These are phyloP conservation scores for Aptenodytes patagonicus DNA, from an alignment of 2,113 vertebrate genomes.

Conservation along the genomic window DNA sequence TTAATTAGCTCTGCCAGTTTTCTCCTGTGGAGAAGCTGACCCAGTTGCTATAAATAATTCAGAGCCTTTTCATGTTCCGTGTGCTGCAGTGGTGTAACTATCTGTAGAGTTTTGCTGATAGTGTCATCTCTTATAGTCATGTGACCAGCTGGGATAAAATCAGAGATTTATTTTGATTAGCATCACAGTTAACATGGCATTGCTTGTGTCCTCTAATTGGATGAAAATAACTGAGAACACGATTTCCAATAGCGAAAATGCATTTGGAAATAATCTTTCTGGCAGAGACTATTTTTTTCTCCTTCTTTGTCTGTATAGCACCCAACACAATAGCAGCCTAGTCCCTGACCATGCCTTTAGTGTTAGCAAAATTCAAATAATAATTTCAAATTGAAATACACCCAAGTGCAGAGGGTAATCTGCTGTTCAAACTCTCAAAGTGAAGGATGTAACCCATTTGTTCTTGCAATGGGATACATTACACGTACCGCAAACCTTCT, in stretches of 20 bases:
- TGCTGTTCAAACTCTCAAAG: not conserved
- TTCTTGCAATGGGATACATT: not conserved
- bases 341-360: not conserved
- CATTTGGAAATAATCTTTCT: not conserved
- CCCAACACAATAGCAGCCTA: not conserved
- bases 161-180: constrained; percentile 28
- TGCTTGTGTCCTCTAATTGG: not conserved
- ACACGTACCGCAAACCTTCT: not conserved
- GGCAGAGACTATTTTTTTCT: not conserved
- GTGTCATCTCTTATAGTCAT: not conserved
- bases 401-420: not conserved
- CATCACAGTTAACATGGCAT: not conserved
- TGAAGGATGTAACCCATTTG: not conserved
- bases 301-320: not conserved
- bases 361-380: not conserved
- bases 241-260: not conserved
- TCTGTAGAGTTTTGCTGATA: not conserved
- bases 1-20: constrained; percentile 38
- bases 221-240: not conserved
- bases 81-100: not conserved
- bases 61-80: not conserved
- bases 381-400: not conserved
- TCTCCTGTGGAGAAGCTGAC: not conserved
- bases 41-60: constrained; percentile 48
- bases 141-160: not conserved